Percentiles rank a stretch among this genome's conserved stretches.
phyloP scores from a whole-genome alignment of 2,888 invertebrate species.

The Stratiomys singularior region DNA sequence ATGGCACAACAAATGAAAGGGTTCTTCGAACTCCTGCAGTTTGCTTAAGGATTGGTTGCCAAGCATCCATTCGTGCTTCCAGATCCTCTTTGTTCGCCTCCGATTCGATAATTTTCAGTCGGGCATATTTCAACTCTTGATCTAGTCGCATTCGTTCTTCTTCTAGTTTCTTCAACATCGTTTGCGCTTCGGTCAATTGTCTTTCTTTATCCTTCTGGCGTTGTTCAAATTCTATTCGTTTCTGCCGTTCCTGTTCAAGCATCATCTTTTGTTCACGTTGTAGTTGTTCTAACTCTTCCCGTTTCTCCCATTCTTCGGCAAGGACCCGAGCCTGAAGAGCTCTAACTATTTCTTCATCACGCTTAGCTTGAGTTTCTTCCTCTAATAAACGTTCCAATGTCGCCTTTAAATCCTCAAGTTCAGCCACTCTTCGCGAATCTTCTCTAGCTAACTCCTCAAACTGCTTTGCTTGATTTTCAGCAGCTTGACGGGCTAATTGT shows the following conservation, averaged over 20 bases:
- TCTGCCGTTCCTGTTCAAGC: slow-evolving; percentile 78
- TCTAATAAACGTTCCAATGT: slow-evolving; percentile 78
- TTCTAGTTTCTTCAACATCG: slow-evolving; percentile 76
- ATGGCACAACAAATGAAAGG: slow-evolving; percentile 77
- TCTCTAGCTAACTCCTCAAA: slow-evolving; percentile 75
- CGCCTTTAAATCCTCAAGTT: slow-evolving; percentile 76
- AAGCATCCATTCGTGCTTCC: slow-evolving; percentile 69
- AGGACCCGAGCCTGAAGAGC: slow-evolving; percentile 77
- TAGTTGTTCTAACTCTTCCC: slow-evolving; percentile 82
- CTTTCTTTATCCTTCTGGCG: slow-evolving; percentile 77
- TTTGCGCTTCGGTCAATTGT: slow-evolving; percentile 78
- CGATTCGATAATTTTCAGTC: slow-evolving; percentile 75
- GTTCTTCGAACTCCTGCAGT: slow-evolving; percentile 73
- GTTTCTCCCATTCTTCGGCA: slow-evolving; percentile 85
- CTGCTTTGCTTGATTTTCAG: slow-evolving; percentile 71
- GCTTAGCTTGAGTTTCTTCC: slow-evolving; percentile 85
- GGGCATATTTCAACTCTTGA: slow-evolving; percentile 74
- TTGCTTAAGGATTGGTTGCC: slow-evolving; percentile 69
- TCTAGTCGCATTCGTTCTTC: slow-evolving; percentile 76
- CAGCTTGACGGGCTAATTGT: slow-evolving; percentile 69
- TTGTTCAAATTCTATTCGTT: slow-evolving; percentile 78
- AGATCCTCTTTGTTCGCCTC: slow-evolving; percentile 72
- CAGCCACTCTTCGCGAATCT: slow-evolving; percentile 78
- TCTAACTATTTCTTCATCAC: slow-evolving; percentile 84
- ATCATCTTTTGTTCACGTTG: slow-evolving; percentile 80